Evolutionary conservation across 1,140 invertebrate species (phyloP), one percentile per base, ranked within the genome.

Genomic region (Drusus annulatus): DNA sequence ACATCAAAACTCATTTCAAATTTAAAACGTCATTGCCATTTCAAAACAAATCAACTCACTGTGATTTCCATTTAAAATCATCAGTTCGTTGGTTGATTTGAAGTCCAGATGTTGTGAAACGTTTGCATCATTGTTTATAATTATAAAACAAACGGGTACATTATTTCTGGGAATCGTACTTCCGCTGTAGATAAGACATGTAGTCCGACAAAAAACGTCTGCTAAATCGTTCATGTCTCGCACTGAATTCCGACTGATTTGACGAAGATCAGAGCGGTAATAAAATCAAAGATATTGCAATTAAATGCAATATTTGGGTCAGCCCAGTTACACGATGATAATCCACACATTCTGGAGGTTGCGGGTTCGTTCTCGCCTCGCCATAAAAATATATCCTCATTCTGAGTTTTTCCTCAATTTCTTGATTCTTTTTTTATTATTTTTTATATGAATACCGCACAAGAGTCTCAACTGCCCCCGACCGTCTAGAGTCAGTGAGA

Each of bases 61-160:
- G 60, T 28, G 13, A 63, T 28, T 63, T 28, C 3, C 25, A 62
- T 62, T 62, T 13, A 8, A 0, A 28, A 50, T 69, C n/a, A 6
- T 17, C 31, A 8, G 7, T 31, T 28, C 21, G 16, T 69, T 69
- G 23, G 16, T 52, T 71, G 68, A 71, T 71, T 51, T 52, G 25
- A 71, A 71, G 10, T 50, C 17, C 68, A 71, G 68, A 71, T 71
- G 68, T 31, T 65, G n/a, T n/a, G 65, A 23, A 69, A 50, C n/a
- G 21, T 68, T 6, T 5, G 17, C 45, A 25, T 51, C 19, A 71
- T 51, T 71, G 36, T 71, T 25, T 52, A 23, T 71, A 25, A 23
- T 25, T 52, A 23, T 71, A 25, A 23, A 16, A 28, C 21, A 2
- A 21, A 60, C 16, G 15, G 19, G 17, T 52, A 52, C 19, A 52